Conservation (phyloP, 2,797 vertebrate species). For the Brachyalestes nurse region DNA sequence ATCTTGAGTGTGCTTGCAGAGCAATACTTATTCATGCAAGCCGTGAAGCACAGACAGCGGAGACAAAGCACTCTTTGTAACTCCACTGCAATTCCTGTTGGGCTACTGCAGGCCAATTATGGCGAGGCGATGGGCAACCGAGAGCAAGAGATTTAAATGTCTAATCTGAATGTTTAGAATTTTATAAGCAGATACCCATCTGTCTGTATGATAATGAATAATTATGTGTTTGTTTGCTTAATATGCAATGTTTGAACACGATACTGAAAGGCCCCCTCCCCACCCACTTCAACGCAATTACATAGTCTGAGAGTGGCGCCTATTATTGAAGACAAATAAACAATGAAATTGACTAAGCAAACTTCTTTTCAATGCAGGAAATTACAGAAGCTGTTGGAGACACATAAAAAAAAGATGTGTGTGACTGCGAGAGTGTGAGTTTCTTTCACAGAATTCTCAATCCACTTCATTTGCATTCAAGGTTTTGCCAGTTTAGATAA, state of each 20-base stretch:
- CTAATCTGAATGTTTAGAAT: constrained; percentile 47
- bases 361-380: constrained; percentile 51
- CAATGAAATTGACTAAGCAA: constrained; percentile 55
- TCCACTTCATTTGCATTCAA: constrained; percentile 27
- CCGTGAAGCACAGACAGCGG: constrained; percentile 48
- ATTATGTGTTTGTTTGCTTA: constrained; percentile 46
- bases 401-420: constrained; percentile 33
- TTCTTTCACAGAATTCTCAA: constrained; percentile 16
- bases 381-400: constrained; percentile 44
- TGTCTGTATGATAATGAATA: constrained; percentile 43
- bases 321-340: constrained; percentile 57
- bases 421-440: too few species aligned
- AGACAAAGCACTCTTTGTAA: constrained; percentile 64
- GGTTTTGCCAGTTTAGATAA: constrained; percentile 31
- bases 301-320: constrained; percentile 34
- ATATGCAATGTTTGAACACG: constrained; percentile 43
- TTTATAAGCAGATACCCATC: constrained; percentile 45
- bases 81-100: constrained; percentile 55
- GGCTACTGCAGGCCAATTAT: constrained; percentile 53
- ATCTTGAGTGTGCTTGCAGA: constrained; percentile 53
- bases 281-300: constrained; percentile 26
- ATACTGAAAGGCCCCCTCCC: constrained; percentile 40
- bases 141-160: constrained; percentile 47
- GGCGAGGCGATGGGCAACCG: constrained; percentile 35
- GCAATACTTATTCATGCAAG: constrained; percentile 60